A percentile compares a stretch with the other conserved stretches of the same genome.
phyloP scores from a whole-genome alignment of 1,140 invertebrate genomes.

The Trichoplusia ni region DNA sequence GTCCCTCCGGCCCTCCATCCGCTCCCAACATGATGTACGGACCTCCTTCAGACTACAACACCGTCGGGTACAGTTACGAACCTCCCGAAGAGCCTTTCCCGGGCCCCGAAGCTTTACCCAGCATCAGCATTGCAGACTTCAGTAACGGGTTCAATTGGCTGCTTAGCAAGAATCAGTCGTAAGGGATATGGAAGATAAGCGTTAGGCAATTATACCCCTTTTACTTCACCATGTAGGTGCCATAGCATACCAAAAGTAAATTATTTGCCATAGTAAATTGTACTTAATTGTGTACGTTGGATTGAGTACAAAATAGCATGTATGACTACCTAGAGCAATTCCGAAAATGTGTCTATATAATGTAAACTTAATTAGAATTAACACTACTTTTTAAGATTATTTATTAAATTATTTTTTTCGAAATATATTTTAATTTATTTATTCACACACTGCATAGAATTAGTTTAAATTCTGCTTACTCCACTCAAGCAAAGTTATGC shows the following conservation, averaged over 20 bases:
- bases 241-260: not conserved
- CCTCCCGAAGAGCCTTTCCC: slow-evolving; percentile 51
- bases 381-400: too few relatives aligned
- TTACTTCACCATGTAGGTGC: not conserved
- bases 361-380: too few relatives aligned
- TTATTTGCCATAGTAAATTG: not conserved
- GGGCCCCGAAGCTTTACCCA: slow-evolving; percentile 42
- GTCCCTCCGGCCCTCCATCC: not conserved
- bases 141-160: slow-evolving; percentile 59
- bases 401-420: too few relatives aligned
- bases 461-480: too few relatives aligned
- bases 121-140: slow-evolving; percentile 46
- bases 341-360: too few relatives aligned
- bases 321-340: too few relatives aligned
- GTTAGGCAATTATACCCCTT: not conserved
- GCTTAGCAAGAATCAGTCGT: slow-evolving; percentile 53
- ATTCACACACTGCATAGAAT: too few relatives aligned
- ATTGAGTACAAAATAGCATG: not conserved
- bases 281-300: not conserved
- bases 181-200: not conserved
- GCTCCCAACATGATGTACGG: slow-evolving; percentile 53
- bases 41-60: slow-evolving; percentile 64
- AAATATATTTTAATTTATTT: too few relatives aligned
- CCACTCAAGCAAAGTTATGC: too few relatives aligned
- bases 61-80: slow-evolving; percentile 69